phyloP scores from a whole-genome alignment of 2,888 invertebrate species.

The Parnassius orleans region DNA sequence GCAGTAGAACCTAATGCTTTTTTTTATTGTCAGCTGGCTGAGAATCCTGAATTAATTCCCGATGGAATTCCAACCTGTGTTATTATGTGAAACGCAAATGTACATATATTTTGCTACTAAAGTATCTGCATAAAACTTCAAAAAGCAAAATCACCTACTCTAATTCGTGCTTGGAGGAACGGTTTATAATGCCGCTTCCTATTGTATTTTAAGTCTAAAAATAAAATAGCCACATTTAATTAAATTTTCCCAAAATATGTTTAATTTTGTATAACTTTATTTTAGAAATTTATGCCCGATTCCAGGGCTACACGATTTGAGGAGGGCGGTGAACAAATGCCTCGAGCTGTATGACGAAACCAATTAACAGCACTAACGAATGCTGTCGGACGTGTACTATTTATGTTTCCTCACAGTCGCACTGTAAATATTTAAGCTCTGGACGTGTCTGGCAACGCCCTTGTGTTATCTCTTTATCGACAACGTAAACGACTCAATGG shows the following conservation, averaged over 20 bases:
- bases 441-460: constrained; percentile 69
- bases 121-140: too few relatives aligned
- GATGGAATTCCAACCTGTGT: constrained; percentile 46
- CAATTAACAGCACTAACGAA: constrained; percentile 74
- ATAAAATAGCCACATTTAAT: too few relatives aligned
- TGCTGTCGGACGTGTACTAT: constrained; percentile 67
- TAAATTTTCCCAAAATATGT: too few relatives aligned
- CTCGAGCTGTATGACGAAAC: constrained; percentile 65
- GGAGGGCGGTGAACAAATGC: constrained; percentile 39
- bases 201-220: background rate
- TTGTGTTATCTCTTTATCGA: constrained; percentile 67
- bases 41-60: constrained; percentile 57
- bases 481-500: constrained; percentile 52
- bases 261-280: background rate
- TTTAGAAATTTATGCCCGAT: constrained; percentile 2
- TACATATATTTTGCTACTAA: constrained; percentile 23
- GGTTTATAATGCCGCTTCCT: background rate
- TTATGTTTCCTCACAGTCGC: constrained; percentile 73
- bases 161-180: background rate
- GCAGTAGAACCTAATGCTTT: constrained; percentile 45
- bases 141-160: background rate
- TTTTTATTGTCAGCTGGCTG: constrained; percentile 57
- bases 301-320: constrained; percentile 25
- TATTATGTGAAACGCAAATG: constrained; percentile 62
- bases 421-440: constrained; percentile 76